Evolutionary conservation across 1,140 invertebrate genomes (phyloP), one percentile per base, ranked within the genome.

Genomic region (Drosophila dunni): DNA sequence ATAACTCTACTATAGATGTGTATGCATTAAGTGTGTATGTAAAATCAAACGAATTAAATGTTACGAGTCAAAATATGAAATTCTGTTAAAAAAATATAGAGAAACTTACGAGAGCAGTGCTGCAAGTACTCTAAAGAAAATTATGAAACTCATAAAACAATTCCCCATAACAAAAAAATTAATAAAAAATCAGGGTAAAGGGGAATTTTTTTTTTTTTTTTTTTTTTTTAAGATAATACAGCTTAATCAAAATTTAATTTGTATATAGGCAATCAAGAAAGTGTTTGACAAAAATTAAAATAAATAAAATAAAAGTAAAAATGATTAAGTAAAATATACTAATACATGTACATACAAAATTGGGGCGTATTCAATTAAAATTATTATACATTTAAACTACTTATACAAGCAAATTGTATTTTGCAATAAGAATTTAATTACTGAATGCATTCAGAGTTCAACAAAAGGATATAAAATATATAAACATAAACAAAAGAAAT

Each of bases 201-300:
- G 24, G n/a, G n/a, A n/a, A n/a, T n/a, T n/a, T n/a, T n/a, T 20
- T 20, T 20, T 20, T 20, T 20, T 29, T 29, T 29, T 29, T 29
- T 29, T 29, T 29, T 29, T 54, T 15, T 20, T 15, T 20, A 10
- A 38, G 34, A 36, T 56, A 13, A 56, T 56, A n/a, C 33, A 51
- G 58, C 58, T 63, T 69, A 71, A 75, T 65, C 61, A 60, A 75
- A 75, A 70, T 44, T 44, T 63, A 71, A 63, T 71, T 64, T 71
- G 68, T 65, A 75, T 65, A 75, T 75, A 65, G 60, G 70, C 70
- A 73, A 61, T 73, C 63, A 61, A 46, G 38, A 54, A 29, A 70
- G 38, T 13, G 57, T 53, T 69, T 11, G 38, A 69, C 7, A 61
- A 62, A 63, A n/a, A n/a, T 3, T 45, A 68, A 33, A 67, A 48